Conservation (phyloP, 1,140 invertebrate genomes). For the Bombus confusus region DNA sequence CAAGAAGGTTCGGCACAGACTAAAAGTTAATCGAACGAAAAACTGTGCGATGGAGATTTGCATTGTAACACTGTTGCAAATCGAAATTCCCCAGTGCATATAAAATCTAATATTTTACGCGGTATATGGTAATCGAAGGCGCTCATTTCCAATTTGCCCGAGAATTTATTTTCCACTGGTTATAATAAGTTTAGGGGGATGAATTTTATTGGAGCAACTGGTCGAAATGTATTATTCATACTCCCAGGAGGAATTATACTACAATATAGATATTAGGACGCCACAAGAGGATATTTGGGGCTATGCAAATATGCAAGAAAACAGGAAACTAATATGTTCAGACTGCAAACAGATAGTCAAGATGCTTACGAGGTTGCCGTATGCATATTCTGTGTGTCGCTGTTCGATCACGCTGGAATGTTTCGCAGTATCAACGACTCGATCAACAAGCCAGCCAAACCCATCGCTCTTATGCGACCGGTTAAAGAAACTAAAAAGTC, state of each 20-base stretch:
- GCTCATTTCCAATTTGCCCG: not conserved
- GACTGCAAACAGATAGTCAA: constrained; percentile 13
- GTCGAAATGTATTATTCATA: not conserved
- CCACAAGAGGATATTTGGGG: not conserved
- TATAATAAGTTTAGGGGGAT: not conserved
- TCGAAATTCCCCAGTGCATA: not conserved
- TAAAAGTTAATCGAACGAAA: too few relatives aligned
- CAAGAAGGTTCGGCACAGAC: too few relatives aligned
- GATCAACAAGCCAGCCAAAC: not conserved
- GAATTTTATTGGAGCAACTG: not conserved
- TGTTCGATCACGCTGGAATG: not conserved
- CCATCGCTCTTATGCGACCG: not conserved
- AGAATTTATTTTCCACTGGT: not conserved
- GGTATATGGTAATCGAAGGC: too few relatives aligned
- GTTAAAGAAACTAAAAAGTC: not conserved
- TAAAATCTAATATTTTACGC: not conserved
- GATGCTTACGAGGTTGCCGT: not conserved
- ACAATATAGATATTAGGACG: constrained; percentile 8
- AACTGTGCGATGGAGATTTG: not conserved
- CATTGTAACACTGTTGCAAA: not conserved
- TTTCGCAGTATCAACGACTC: not conserved
- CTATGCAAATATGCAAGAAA: constrained; percentile 35
- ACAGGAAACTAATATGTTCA: constrained; percentile 35
- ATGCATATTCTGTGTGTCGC: not conserved
- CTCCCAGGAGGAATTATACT: constrained; percentile 32